Percentiles rank a stretch among this genome's conserved stretches.
Evolutionary conservation across 2,113 vertebrate genomes (phyloP).

Genomic region (Anoplopoma fimbria): DNA sequence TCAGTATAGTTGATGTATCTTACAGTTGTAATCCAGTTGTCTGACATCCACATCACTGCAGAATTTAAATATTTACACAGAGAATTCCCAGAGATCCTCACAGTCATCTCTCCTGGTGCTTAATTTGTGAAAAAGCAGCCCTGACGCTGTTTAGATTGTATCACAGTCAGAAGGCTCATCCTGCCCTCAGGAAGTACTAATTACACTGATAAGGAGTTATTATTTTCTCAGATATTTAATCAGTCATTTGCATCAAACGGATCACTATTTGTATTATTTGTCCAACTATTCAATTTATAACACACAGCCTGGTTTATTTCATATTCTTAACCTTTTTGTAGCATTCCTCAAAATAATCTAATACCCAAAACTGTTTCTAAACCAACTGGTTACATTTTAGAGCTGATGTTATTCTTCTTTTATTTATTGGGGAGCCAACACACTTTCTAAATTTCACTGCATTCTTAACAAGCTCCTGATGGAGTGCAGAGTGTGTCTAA

Average conservation of each 20-base stretch:
- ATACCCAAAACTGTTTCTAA: background rate
- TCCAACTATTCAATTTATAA: background rate
- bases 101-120: constrained; percentile 61
- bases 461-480: constrained; percentile 56
- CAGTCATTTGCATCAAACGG: constrained; percentile 32
- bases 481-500: constrained; percentile 51
- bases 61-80: constrained; percentile 69
- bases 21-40: constrained; percentile 53
- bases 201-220: constrained; percentile 58
- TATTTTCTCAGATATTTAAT: constrained; percentile 46
- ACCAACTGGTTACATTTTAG: constrained; percentile 39
- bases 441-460: constrained; percentile 40
- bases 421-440: constrained; percentile 52
- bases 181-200: constrained; percentile 54
- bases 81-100: constrained; percentile 68
- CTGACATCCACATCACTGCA: constrained; percentile 56
- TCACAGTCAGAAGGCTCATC: constrained; percentile 39
- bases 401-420: constrained; percentile 47
- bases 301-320: background rate
- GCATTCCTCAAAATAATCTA: background rate
- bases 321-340: background rate
- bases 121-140: constrained; percentile 65
- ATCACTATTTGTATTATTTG: constrained; percentile 24
- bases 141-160: constrained; percentile 55
- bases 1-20: constrained; percentile 34